Base-by-base conservation (phyloP, 1,140 invertebrate genomes). In the Arctopsyche grandis region DNA sequence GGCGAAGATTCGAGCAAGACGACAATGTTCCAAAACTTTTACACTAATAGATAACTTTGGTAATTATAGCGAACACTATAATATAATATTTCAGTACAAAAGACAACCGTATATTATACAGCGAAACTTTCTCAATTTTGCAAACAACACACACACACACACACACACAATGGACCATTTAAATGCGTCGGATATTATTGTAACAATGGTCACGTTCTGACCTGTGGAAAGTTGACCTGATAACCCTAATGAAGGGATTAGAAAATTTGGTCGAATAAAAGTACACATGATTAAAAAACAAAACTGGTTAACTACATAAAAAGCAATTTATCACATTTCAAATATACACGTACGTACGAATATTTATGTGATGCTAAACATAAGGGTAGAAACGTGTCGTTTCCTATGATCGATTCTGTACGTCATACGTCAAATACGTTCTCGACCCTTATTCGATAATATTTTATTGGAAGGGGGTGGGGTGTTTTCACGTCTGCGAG, bases 151-250 rank as follows among this genome's bases (percentile, higher is more conserved):
- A 69, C 16, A 19, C 16, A 26, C 24, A 24, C 16, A 24, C 24
- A 69, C 16, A 19, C 16, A 26, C 24, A 69, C 24, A 69, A 43
- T 69, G 24, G 56, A 60, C n/a, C 56, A 9, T 60, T 60, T 60
- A 9, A 10, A 19, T 19, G 56, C 56, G 16, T 60, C 56, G 16
- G 16, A 60, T 60, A 60, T 19, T 60, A 60, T 60, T 60, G 56
- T 10, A 60, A 60, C 56, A 60, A 60, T 60, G 56, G 56, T 19
- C 1, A 60, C 29, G 29, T 38, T 52, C 16, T 52, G 12, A 52
- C 16, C 12, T 12, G 24, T 66, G 63, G 63, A 66, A 66, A 66
- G 63, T 66, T 66, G 63, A 66, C 63, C 63, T 22, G 24, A 66
- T 66, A 66, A 66, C 24, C 63, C 24, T 66, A 66, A 66, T 66